Base-by-base conservation (phyloP, 2,888 invertebrate species). In the Ethmia dodecea region DNA sequence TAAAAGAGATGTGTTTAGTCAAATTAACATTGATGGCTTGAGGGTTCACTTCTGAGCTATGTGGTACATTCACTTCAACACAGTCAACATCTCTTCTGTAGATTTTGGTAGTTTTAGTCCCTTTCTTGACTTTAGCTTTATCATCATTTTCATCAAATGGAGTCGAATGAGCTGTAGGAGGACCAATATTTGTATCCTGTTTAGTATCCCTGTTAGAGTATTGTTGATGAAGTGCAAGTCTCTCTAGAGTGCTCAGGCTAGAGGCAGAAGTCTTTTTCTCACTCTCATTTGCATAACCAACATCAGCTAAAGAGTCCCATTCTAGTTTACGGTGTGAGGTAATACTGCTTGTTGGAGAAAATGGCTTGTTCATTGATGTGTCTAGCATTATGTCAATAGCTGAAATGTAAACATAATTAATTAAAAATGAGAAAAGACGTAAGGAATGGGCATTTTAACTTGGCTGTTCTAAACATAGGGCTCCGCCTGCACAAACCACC, bases 231-330 rank as follows among this genome's bases (percentile, higher is more conserved):
- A 90, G 60, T 12, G 90, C 90, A 47, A 91, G 83, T 47, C 89
- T 83, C 63, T 91, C 91, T 46, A 91, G 71, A 2, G 91, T 90
- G 49, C 90, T 90, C 10, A 91, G 63, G 39, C 76, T 74, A 8
- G 83, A 81, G 3, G 69, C 76, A 5, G 83, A 78, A 13, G 75
- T 76, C 44, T 88, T 88, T 14, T 83, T 76, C 10, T 87, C 88
- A 56, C 83, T 84, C 45, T 88, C 86, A 49, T 91, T 89, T 16
- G 75, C 88, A 68, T 95, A 95, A 0, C 95, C 95, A 28, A 95
- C 93, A 77, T 95, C 95, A 0, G 93, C 95, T 13, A 94, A 90
- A 22, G 93, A 94, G 64, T 95, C 95, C 95, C 95, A 95, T 78
- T 95, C 95, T 2, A 95, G 75, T 43, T 92, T 92, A 33, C 91